A percentile compares a stretch with the other conserved stretches of the same genome.
Conservation (phyloP, 2,113 vertebrate genomes). For the Callocephalon fimbriatum region DNA sequence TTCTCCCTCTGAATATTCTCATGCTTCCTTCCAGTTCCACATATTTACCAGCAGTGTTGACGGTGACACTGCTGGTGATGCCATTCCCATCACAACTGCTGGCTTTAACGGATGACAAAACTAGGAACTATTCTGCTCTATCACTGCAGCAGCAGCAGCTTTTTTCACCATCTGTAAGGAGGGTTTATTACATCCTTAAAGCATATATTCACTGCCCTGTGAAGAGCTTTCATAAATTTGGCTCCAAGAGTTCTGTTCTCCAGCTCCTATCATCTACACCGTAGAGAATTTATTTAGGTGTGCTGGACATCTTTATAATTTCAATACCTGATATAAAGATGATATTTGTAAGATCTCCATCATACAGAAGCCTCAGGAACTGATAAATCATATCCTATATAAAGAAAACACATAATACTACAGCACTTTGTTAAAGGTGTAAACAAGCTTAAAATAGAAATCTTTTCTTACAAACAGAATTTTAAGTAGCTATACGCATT, state of each 20-base stretch:
- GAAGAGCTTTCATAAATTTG: constrained; percentile 61
- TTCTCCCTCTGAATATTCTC: background rate
- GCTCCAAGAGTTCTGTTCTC: constrained; percentile 43
- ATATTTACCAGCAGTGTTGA: background rate
- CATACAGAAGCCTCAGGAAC: background rate
- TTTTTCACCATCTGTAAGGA: background rate
- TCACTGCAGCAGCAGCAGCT: background rate
- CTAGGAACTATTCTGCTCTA: constrained; percentile 12
- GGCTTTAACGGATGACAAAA: constrained; percentile 26
- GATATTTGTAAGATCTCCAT: background rate
- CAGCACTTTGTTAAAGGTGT: background rate
- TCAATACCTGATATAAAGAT: background rate
- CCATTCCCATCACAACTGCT: background rate
- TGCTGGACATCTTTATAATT: constrained; percentile 46
- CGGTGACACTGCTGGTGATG: background rate
- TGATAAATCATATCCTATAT: background rate
- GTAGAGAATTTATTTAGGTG: constrained; percentile 53
- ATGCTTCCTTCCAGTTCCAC: background rate
- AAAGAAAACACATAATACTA: background rate
- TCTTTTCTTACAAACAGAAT: background rate
- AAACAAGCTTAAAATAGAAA: background rate
- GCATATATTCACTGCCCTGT: background rate
- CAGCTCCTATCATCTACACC: constrained; percentile 28
- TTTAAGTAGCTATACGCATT: background rate
- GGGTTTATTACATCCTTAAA: constrained; percentile 65